phyloP scores from a whole-genome alignment of 2,113 vertebrate species.

The Pampusana beccarii region DNA sequence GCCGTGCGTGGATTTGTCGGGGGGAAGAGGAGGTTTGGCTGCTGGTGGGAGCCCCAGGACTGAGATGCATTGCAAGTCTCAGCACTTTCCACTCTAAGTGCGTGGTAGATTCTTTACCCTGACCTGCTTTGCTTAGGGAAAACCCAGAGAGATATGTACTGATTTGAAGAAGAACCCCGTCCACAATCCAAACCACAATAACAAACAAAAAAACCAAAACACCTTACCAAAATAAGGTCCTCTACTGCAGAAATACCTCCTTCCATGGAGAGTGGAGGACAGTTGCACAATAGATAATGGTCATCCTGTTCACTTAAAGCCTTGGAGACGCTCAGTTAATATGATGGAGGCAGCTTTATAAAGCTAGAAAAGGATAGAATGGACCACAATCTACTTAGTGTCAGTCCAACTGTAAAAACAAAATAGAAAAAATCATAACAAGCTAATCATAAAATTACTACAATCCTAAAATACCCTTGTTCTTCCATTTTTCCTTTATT shows the following conservation, averaged over 20 bases:
- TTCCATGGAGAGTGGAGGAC: not conserved
- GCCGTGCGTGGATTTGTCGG: rapidly evolving
- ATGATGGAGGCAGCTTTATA: not conserved
- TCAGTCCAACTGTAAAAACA: not conserved
- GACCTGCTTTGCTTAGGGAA: not conserved
- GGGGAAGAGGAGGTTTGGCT: not conserved
- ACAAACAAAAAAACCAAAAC: not conserved
- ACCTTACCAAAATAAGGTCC: not conserved
- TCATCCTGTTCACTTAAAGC: not conserved
- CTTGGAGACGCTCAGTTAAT: not conserved
- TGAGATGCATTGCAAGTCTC: not conserved
- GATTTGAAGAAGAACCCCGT: not conserved
- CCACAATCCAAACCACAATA: not conserved
- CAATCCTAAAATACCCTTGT: not conserved
- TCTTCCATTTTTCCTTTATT: not conserved
- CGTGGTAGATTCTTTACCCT: not conserved
- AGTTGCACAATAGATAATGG: not conserved
- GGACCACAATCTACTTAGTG: not conserved
- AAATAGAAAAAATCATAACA: not conserved
- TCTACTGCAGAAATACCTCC: not conserved
- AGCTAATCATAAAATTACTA: not conserved
- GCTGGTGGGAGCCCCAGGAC: not conserved
- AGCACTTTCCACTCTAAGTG: not conserved
- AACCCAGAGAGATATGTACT: not conserved
- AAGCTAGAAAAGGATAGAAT: not conserved